A percentile compares a stretch with the other conserved stretches of the same genome.
phyloP scores from a whole-genome alignment of 2,113 vertebrate genomes.

The Eubucco bourcierii region DNA sequence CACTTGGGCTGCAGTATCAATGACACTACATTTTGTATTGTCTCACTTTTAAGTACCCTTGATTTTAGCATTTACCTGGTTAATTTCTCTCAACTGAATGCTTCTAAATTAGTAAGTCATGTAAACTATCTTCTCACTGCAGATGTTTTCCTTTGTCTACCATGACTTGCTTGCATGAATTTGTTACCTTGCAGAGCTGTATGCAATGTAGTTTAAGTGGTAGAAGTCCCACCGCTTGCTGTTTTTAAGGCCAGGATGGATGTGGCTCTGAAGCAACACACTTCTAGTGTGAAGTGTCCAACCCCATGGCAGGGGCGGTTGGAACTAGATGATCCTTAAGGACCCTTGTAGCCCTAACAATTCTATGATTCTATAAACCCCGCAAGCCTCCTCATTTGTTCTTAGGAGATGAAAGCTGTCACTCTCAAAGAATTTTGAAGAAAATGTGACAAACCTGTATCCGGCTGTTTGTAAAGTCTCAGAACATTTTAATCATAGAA shows the following conservation, averaged over 20 bases:
- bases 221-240: too few species aligned
- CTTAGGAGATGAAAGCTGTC: neutral
- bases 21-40: neutral
- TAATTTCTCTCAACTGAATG: conserved; percentile 17
- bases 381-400: neutral
- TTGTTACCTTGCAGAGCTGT: neutral
- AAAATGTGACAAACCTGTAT: neutral
- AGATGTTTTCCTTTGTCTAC: neutral
- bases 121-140: neutral
- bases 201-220: neutral
- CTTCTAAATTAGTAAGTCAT: neutral
- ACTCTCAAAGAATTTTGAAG: neutral
- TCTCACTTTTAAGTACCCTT: neutral
- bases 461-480: neutral
- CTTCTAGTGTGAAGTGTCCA: too few species aligned
- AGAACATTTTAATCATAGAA: neutral
- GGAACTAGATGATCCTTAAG: too few species aligned
- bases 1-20: neutral
- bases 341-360: too few species aligned
- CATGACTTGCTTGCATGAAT: neutral
- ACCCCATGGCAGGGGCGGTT: too few species aligned
- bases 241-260: too few species aligned
- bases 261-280: too few species aligned
- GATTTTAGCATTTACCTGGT: neutral
- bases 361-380: neutral